Evolutionary conservation across 2,888 invertebrate species (phyloP).

Genomic region (Polydesmus complanatus): DNA sequence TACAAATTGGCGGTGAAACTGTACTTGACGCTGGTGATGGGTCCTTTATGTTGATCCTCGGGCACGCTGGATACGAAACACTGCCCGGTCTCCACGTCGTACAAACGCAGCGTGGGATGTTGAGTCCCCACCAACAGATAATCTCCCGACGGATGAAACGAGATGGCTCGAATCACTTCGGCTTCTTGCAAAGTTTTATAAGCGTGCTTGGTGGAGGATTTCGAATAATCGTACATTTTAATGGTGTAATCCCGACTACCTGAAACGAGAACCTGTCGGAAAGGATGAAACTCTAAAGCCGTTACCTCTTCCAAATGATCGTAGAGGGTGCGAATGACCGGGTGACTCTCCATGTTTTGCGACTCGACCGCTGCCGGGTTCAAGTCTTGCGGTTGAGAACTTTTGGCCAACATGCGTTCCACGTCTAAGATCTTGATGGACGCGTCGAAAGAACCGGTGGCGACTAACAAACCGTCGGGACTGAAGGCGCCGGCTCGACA

Average conservation of each 20-base stretch:
- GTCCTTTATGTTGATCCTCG: slow-evolving; percentile 37
- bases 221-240: slow-evolving; percentile 94
- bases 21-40: slow-evolving; percentile 41
- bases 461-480: slow-evolving; percentile 74
- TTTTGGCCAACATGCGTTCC: slow-evolving; percentile 96
- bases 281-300: slow-evolving; percentile 89
- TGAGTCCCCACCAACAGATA: slow-evolving; percentile 85
- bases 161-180: slow-evolving; percentile 73
- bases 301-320: slow-evolving; percentile 97
- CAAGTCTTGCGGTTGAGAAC: slow-evolving; percentile 48
- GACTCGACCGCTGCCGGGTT: slow-evolving; percentile 32
- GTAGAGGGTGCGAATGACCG: slow-evolving; percentile 91
- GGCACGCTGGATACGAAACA: slow-evolving; percentile 89
- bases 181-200: slow-evolving; percentile 80
- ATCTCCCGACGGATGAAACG: slow-evolving; percentile 92
- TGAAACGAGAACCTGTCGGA: slow-evolving; percentile 83
- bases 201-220: slow-evolving; percentile 95
- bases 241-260: slow-evolving; percentile 89
- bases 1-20: slow-evolving; percentile 55
- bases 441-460: slow-evolving; percentile 95
- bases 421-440: slow-evolving; percentile 97
- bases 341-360: slow-evolving; percentile 75
- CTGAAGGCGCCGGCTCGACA: slow-evolving; percentile 95
- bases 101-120: slow-evolving; percentile 68
- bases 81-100: slow-evolving; percentile 88